A percentile compares a stretch with the other conserved stretches of the same genome.
These are phyloP conservation scores for Agrenia bidenticulata DNA, from an alignment of 2,888 invertebrate genomes.

Conservation along the genomic window DNA sequence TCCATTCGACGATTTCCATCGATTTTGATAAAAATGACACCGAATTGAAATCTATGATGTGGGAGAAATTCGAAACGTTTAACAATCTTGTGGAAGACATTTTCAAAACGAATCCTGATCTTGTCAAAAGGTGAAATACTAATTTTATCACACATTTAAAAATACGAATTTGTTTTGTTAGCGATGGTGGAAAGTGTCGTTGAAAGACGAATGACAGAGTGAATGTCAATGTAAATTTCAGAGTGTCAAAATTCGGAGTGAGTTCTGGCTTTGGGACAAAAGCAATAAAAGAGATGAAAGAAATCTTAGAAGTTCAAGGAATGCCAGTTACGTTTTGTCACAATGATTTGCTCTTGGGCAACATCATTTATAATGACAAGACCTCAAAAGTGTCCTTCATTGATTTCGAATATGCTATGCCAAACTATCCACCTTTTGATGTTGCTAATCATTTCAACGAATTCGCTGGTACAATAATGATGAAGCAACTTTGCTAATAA, in stretches of 20 bases:
- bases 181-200: no score
- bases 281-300: slow-evolving; percentile 65
- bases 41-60: slow-evolving; percentile 14
- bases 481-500: no score
- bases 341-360: slow-evolving; percentile 94
- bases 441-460: slow-evolving; percentile 98
- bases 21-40: background rate
- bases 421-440: slow-evolving; percentile 93
- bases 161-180: no score
- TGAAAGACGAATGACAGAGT: no score
- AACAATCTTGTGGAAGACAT: slow-evolving; percentile 17
- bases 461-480: slow-evolving; percentile 72
- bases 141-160: no score
- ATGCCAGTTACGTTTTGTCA: slow-evolving; percentile 91
- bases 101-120: slow-evolving; percentile 7
- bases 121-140: slow-evolving; percentile 18
- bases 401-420: slow-evolving; percentile 94
- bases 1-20: slow-evolving; percentile 63
- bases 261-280: slow-evolving; percentile 13
- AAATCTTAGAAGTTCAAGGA: slow-evolving; percentile 61
- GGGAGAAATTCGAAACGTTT: slow-evolving; percentile 21
- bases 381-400: slow-evolving; percentile 79
- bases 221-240: background rate
- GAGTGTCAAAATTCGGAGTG: slow-evolving; percentile 6
- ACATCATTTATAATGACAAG: slow-evolving; percentile 79